Base-by-base conservation (phyloP, 2,888 invertebrate genomes). In the Lymantria dispar region DNA sequence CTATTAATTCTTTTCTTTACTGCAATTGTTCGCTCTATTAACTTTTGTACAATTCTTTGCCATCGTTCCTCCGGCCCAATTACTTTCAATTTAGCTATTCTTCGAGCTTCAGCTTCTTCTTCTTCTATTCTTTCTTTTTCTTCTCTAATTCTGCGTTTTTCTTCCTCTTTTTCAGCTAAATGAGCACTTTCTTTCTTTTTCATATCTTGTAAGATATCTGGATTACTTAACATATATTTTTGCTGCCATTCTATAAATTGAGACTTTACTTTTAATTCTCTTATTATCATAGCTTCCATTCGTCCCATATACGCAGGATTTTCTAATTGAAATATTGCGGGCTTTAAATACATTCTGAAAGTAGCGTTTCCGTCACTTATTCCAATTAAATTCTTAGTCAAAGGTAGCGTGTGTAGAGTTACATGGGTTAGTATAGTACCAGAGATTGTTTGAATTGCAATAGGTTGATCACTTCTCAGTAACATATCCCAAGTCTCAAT, bases 401-500 rank as follows among this genome's bases (percentile, higher is more conserved):
- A 68, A 1, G 90, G 83, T 0, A 94, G 80, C 8, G 92, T 88
- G 70, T 95, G 94, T 44, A 93, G 86, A 38, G 92, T 92, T 13
- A 95, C 87, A 14, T 92, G 92, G 0, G 95, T 94, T n/a, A 95
- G 88, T 72, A 93, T 92, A 8, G 91, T 91, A 1, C 94, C 94
- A 3, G 96, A 95, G 13, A 95, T 82, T 52, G 92, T 94, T 74
- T 96, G 94, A 0, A 92, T 89, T 48, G 95, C 92, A 54, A 93
- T 93, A 0, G 96, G 93, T 58, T 93, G 92, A 63, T 96, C 94
- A 59, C 94, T 95, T 72, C 93, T 92, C 44, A 94, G 84, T 51
- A 95, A 80, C 50, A 97, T 84, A 84, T 97, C 95, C 97, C 97
- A 98, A 10, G 94, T 93, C 81, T 97, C 97, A 11, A 96, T 85